Percentiles rank a stretch among this genome's conserved stretches.
Conservation (phyloP, 2,888 invertebrate species). For the Drosophila subsilvestris region DNA sequence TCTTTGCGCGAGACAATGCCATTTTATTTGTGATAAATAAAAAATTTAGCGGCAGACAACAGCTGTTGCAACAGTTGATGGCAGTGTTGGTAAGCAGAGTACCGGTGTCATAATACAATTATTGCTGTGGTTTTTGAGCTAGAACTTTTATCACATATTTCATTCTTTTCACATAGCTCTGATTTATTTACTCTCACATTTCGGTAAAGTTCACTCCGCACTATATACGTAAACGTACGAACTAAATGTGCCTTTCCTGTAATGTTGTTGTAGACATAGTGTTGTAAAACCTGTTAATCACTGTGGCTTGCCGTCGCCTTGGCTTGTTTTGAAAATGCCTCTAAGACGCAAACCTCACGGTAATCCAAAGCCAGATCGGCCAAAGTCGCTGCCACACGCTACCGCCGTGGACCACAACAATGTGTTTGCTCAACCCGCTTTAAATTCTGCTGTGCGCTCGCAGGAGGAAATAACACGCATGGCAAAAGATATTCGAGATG, state of each 20-base stretch:
- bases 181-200: too few relatives aligned
- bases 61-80: constrained; percentile 1
- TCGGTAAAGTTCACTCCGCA: too few relatives aligned
- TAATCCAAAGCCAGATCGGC: background rate
- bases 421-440: constrained; percentile 58
- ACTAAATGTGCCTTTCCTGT: too few relatives aligned
- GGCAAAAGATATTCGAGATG: constrained; percentile 38
- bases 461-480: constrained; percentile 50
- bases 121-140: too few relatives aligned
- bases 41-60: constrained; percentile 1
- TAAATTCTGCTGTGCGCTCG: constrained; percentile 64
- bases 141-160: too few relatives aligned
- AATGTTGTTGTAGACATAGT: constrained; percentile 8
- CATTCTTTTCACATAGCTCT: too few relatives aligned
- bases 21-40: constrained; percentile 80
- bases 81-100: constrained; percentile 11
- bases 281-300: constrained; percentile 20
- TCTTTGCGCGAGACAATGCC: constrained; percentile 86
- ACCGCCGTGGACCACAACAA: constrained; percentile 29
- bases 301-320: constrained; percentile 4
- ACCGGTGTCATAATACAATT: constrained; percentile 7
- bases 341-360: constrained; percentile 26
- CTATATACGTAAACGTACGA: too few relatives aligned
- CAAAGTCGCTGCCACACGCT: constrained; percentile 14
- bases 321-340: constrained; percentile 49